Base-by-base conservation (phyloP, 1,140 invertebrate species). In the Orius insidiosus region DNA sequence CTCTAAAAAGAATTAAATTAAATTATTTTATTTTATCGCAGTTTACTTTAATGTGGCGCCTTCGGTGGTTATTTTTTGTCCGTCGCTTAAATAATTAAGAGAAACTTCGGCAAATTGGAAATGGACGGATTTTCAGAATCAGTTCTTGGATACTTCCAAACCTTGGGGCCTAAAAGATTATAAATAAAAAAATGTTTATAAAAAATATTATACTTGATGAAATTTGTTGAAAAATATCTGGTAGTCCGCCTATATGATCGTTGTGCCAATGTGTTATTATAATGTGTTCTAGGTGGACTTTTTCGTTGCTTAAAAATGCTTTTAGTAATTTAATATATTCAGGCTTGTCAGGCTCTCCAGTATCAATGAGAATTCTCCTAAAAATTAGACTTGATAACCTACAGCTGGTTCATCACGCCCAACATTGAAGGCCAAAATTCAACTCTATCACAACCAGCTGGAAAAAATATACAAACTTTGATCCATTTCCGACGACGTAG, bases 241-340 rank as follows among this genome's bases (percentile, higher is more conserved):
- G 63, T 0, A 94, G 74, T 8, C 90, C 93, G 3, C 93, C 95
- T 51, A 94, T 76, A 65, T 98, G 95, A 65, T 98, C 95, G 53
- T 74, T 65, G 67, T 98, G 94, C 88, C 89, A 97, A 61, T 98
- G 95, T 2, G 90, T 90, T 8, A 97, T 63, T 13, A 98, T 67
- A 53, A 98, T 80, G 51, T 88, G 79, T 36, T 81, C 72, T 51
- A 98, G 72, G 40, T 70, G 69, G 10, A 80, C 72, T 36, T 81
- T 68, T 58, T 90, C 77, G 39, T 83, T 36, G 1, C 47, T 35
- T 36, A 59, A 46, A 2, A 55, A 50, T 46, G 50, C 24, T 34
- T 49, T 44, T 14, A 59, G 43, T 35, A 53, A 47, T 34, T 53
- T 44, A n/a, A 55, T 55, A 16, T 58, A 59, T 24, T 58, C 76